Conservation (phyloP, 2,888 invertebrate genomes). For the Heliconius hortense region DNA sequence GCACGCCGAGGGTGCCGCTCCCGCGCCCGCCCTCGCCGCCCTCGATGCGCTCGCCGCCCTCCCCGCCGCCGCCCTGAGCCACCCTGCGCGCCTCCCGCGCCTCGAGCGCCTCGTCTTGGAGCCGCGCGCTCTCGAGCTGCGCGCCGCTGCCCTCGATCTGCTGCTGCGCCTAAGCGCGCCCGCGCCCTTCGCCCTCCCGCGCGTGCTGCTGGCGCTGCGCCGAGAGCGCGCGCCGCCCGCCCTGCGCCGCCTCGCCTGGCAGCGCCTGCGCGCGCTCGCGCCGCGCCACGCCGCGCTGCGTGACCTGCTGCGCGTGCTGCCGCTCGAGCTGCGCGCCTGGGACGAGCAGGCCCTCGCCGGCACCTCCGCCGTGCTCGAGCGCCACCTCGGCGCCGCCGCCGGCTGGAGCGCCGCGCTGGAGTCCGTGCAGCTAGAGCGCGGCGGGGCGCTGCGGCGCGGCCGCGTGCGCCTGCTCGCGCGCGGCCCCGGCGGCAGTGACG, state of each 20-base stretch:
- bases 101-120: constrained; percentile 34
- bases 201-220: constrained; percentile 34
- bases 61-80: constrained; percentile 42
- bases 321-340: constrained; percentile 47
- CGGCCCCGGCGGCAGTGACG: constrained; percentile 38
- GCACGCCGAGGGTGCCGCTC: constrained; percentile 48
- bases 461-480: constrained; percentile 51
- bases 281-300: constrained; percentile 39
- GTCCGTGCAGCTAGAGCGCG: constrained; percentile 60
- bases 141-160: constrained; percentile 60
- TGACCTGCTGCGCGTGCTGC: constrained; percentile 44
- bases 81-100: constrained; percentile 33
- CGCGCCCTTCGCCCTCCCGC: constrained; percentile 46
- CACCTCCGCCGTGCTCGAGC: constrained; percentile 56
- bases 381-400: constrained; percentile 50
- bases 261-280: constrained; percentile 52
- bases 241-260: constrained; percentile 63
- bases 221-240: constrained; percentile 47
- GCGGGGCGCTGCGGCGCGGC: constrained; percentile 61
- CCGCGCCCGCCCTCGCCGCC: constrained; percentile 51
- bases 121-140: constrained; percentile 48
- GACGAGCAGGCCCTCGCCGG: constrained; percentile 44
- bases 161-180: constrained; percentile 45
- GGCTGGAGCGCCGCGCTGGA: constrained; percentile 54
- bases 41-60: constrained; percentile 47